phyloP scores from a whole-genome alignment of 2,113 vertebrate genomes.

The Cynopterus brachyotis region DNA sequence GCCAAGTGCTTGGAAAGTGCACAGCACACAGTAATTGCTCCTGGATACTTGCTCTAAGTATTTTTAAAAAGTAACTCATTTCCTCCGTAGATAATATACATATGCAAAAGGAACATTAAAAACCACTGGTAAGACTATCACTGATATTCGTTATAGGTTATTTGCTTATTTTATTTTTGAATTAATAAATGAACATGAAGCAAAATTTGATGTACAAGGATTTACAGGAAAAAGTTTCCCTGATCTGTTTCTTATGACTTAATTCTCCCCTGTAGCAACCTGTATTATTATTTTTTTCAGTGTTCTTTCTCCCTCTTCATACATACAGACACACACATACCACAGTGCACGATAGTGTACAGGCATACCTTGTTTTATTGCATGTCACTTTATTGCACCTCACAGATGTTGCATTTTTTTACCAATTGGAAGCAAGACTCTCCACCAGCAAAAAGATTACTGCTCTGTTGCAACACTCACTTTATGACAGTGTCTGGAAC shows the following conservation, averaged over 20 bases:
- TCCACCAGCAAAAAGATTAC: not conserved
- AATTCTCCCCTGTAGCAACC: not conserved
- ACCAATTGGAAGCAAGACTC: not conserved
- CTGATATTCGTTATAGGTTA: not conserved
- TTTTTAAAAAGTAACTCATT: not conserved
- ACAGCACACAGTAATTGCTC: not conserved
- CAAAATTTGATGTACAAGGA: not conserved
- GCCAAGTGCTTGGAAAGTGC: not conserved
- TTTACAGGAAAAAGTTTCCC: not conserved
- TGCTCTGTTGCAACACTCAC: not conserved
- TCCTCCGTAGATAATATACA: not conserved
- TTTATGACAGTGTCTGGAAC: not conserved
- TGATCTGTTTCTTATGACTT: not conserved
- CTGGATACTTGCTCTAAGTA: not conserved
- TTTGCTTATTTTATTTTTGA: constrained; percentile 34
- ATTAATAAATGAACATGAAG: not conserved
- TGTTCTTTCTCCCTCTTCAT: too few species aligned
- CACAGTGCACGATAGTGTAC: accelerated
- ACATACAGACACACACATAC: not conserved
- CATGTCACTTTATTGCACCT: not conserved
- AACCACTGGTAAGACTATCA: not conserved
- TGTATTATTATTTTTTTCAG: not conserved
- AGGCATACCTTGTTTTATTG: not conserved
- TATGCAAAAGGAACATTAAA: not conserved
- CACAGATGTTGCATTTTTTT: not conserved